These are phyloP conservation scores for Salarias fasciatus DNA, from an alignment of 2,797 vertebrate species.

Conservation along the genomic window DNA sequence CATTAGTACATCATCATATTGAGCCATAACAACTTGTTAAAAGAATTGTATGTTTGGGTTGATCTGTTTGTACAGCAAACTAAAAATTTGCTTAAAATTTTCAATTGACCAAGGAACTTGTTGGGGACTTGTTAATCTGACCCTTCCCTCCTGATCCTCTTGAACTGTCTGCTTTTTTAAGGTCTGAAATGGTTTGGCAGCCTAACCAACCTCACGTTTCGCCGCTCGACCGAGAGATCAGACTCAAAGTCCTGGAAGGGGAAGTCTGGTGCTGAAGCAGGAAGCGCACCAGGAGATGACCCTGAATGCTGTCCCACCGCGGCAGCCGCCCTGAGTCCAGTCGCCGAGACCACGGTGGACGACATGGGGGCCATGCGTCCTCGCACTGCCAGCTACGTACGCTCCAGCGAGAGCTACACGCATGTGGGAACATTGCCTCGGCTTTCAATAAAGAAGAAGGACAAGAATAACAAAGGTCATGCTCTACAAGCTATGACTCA, in stretches of 20 bases:
- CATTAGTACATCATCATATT: too few species aligned
- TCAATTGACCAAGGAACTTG: too few species aligned
- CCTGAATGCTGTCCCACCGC: not conserved
- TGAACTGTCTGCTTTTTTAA: conserved; percentile 51
- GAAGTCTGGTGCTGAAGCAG: conserved; percentile 12
- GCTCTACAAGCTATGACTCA: too few species aligned
- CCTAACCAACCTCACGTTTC: conserved; percentile 86
- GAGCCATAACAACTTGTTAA: too few species aligned
- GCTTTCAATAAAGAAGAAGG: conserved; percentile 60
- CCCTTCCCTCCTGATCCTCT: too few species aligned
- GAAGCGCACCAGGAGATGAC: conserved; percentile 3
- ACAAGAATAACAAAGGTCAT: conserved; percentile 66
- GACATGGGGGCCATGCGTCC: conserved; percentile 83
- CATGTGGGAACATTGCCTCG: conserved; percentile 95
- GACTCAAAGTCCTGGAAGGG: conserved; percentile 44
- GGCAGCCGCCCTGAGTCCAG: conserved; percentile 3
- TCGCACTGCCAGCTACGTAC: conserved; percentile 84
- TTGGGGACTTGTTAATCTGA: too few species aligned
- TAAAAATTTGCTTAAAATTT: too few species aligned
- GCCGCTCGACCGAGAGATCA: conserved; percentile 72
- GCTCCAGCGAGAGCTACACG: conserved; percentile 90
- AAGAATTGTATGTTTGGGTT: too few species aligned
- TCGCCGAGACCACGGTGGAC: conserved; percentile 78
- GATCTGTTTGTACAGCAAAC: too few species aligned
- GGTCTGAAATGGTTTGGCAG: conserved; percentile 93